These are phyloP conservation scores for Erythrocercus mccallii DNA, from an alignment of 2,113 vertebrate species.

Conservation along the genomic window DNA sequence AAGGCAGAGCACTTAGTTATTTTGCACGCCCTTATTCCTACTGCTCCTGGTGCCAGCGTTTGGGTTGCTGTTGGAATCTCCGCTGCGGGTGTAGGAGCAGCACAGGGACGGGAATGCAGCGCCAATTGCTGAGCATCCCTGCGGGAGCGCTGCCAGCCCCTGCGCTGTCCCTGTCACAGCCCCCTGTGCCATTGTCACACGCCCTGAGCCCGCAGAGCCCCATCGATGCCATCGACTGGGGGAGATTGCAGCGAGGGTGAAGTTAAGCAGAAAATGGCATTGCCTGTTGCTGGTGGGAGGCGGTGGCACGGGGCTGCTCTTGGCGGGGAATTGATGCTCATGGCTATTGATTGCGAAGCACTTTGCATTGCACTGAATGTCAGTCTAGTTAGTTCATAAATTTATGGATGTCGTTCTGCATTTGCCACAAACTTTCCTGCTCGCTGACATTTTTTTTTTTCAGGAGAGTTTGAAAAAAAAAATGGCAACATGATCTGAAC, in stretches of 20 bases:
- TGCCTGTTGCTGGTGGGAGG: neutral
- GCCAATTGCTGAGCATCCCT: neutral
- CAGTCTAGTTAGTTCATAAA: neutral
- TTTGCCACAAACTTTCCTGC: neutral
- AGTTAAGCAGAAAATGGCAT: neutral
- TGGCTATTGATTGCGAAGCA: neutral
- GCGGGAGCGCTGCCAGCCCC: neutral
- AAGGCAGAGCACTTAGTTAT: neutral
- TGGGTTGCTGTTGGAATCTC: neutral
- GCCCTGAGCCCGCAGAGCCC: neutral
- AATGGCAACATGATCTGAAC: neutral
- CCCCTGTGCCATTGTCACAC: neutral
- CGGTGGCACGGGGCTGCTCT: neutral
- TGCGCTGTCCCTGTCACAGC: neutral
- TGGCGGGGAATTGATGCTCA: neutral
- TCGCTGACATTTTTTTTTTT: neutral
- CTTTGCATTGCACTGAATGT: neutral
- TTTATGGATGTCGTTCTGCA: neutral
- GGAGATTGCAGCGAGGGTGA: fast-evolving
- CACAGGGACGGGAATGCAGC: neutral
- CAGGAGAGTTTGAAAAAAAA: neutral
- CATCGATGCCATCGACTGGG: neutral
- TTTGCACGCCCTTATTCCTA: neutral
- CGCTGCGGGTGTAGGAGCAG: neutral
- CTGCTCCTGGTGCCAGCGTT: neutral